These are phyloP conservation scores for Pedionomus torquatus DNA, from an alignment of 2,113 vertebrate species.

Conservation along the genomic window DNA sequence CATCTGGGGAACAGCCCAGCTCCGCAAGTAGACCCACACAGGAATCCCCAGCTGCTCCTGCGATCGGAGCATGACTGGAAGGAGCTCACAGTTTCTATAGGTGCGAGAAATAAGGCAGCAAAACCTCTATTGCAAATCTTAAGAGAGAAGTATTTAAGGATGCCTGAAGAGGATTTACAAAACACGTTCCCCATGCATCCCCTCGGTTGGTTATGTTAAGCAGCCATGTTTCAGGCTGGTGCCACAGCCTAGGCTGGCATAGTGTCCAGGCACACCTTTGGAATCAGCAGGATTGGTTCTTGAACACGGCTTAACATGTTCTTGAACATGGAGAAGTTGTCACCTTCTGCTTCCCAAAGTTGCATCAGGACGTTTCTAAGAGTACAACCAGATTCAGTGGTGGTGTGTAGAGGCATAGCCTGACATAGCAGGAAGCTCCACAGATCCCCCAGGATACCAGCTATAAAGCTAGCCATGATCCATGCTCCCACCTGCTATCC, in stretches of 20 bases:
- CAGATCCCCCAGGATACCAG: neutral
- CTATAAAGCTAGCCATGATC: neutral
- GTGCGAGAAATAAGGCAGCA: neutral
- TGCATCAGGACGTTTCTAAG: neutral
- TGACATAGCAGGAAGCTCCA: neutral
- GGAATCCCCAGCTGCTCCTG: neutral
- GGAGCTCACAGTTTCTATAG: neutral
- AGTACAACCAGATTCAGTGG: neutral
- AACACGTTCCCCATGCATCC: neutral
- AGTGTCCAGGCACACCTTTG: neutral
- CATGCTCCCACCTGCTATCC: neutral
- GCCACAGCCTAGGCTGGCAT: neutral
- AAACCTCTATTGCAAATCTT: neutral
- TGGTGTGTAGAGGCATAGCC: neutral
- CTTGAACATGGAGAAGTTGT: neutral
- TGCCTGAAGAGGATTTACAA: neutral
- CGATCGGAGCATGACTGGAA: neutral
- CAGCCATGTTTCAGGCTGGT: neutral
- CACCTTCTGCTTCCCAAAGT: neutral
- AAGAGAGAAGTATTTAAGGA: too few species aligned
- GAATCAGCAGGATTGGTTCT: neutral
- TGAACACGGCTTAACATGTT: neutral
- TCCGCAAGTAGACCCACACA: neutral
- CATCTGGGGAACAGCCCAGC: neutral
- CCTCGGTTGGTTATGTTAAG: neutral